phyloP scores from a whole-genome alignment of 2,113 vertebrate genomes.

The Etheostoma cragini region DNA sequence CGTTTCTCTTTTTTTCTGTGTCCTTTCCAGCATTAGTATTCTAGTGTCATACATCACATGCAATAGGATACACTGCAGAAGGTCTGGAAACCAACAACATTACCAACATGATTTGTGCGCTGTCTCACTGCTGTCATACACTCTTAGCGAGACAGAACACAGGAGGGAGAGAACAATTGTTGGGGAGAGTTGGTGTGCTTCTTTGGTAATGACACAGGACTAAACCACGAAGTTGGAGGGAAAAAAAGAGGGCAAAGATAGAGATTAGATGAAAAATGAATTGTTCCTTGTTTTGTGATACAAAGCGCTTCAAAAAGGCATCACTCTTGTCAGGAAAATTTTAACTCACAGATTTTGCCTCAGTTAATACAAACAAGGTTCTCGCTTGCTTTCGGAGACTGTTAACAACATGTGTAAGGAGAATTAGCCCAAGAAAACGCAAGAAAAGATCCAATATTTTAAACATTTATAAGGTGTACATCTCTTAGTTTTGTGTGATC shows the following conservation, averaged over 20 bases:
- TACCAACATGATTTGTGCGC: constrained; percentile 63
- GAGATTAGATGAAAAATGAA: constrained; percentile 57
- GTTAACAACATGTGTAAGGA: not conserved
- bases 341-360: constrained; percentile 35
- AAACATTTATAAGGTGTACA: not conserved
- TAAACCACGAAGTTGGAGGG: constrained; percentile 14
- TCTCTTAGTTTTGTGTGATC: not conserved
- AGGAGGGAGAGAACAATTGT: constrained; percentile 59
- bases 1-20: constrained; percentile 16
- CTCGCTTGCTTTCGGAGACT: constrained; percentile 6
- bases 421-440: constrained; percentile 19
- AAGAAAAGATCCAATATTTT: not conserved
- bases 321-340: constrained; percentile 39
- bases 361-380: constrained; percentile 29
- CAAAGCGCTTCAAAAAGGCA: constrained; percentile 33
- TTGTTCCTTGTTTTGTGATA: constrained; percentile 54
- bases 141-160: constrained; percentile 52
- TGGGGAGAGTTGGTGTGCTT: constrained; percentile 38
- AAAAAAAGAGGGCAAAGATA: constrained; percentile 22
- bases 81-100: constrained; percentile 75
- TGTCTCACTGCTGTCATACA: constrained; percentile 61
- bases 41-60: constrained; percentile 46
- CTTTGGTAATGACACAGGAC: constrained; percentile 58
- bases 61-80: constrained; percentile 59
- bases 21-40: constrained; percentile 63